These are phyloP conservation scores for Erannis defoliaria DNA, from an alignment of 2,888 invertebrate genomes.

Conservation along the genomic window DNA sequence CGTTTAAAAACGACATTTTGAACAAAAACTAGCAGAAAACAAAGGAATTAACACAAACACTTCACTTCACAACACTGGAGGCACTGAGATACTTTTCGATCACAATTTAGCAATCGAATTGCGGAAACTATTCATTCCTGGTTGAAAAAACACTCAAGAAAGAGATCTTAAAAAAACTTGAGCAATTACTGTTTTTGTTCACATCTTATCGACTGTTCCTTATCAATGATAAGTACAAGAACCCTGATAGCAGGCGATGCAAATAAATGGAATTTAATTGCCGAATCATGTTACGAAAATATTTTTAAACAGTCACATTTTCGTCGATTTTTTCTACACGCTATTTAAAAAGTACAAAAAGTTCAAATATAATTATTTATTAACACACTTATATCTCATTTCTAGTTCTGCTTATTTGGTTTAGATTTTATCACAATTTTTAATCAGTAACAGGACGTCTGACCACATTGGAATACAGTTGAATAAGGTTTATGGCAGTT, in stretches of 20 bases:
- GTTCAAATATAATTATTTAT: neutral
- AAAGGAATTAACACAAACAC: slow-evolving; percentile 20
- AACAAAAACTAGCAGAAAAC: neutral
- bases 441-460: neutral
- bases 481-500: slow-evolving; percentile 1
- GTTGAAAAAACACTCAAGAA: slow-evolving; percentile 24
- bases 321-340: neutral
- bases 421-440: neutral
- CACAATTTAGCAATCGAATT: slow-evolving; percentile 3
- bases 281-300: neutral
- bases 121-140: slow-evolving; percentile 29
- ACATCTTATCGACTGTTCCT: slow-evolving; percentile 26
- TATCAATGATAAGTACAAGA: slow-evolving; percentile 27
- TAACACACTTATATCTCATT: neutral
- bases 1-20: slow-evolving; percentile 51
- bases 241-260: slow-evolving; percentile 12
- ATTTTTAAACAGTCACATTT: slow-evolving; percentile 20
- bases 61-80: slow-evolving; percentile 12
- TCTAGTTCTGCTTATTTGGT: neutral
- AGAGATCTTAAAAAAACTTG: slow-evolving; percentile 23
- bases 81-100: slow-evolving; percentile 18
- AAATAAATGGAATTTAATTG: slow-evolving; percentile 15
- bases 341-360: neutral
- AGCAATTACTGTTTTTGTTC: slow-evolving; percentile 34
- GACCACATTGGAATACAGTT: neutral